These are phyloP conservation scores for Gymnoscopelus braueri DNA, from an alignment of 2,797 vertebrate genomes.

Conservation along the genomic window DNA sequence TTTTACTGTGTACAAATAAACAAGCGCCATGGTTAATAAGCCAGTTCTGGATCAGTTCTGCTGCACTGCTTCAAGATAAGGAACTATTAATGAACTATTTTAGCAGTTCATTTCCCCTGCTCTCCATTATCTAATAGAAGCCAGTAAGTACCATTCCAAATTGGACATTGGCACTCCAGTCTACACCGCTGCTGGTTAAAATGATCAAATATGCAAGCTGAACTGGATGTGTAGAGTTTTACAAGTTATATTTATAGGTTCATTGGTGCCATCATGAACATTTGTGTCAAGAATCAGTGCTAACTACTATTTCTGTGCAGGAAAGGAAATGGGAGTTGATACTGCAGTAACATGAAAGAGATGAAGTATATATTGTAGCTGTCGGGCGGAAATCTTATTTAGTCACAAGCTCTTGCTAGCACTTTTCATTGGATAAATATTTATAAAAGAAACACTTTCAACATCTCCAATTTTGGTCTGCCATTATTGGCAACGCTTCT, in stretches of 20 bases:
- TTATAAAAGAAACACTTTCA: too few species aligned
- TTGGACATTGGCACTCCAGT: slow-evolving; percentile 48
- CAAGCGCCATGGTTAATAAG: slow-evolving; percentile 23
- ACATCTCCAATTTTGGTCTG: too few species aligned
- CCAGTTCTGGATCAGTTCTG: slow-evolving; percentile 29
- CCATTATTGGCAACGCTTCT: too few species aligned
- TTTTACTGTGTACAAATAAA: slow-evolving; percentile 8
- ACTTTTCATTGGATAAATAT: too few species aligned
- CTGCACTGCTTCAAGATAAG: slow-evolving; percentile 25
- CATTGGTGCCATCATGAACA: slow-evolving; percentile 38
- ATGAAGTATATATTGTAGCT: too few species aligned
- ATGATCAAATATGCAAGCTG: slow-evolving; percentile 44
- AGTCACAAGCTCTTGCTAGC: too few species aligned
- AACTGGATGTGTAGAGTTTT: slow-evolving; percentile 50
- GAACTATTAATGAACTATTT: slow-evolving; percentile 15
- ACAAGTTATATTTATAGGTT: slow-evolving; percentile 49
- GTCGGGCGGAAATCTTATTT: too few species aligned
- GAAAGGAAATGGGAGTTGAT: too few species aligned
- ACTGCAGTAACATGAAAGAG: too few species aligned
- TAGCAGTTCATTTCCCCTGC: slow-evolving; percentile 3
- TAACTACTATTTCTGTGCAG: too few species aligned
- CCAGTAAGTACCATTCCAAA: slow-evolving; percentile 51
- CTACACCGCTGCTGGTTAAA: slow-evolving; percentile 51
- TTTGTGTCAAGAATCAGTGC: too few species aligned
- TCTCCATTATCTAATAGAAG: slow-evolving; percentile 46